These are phyloP conservation scores for Prunella fulvescens DNA, from an alignment of 2,113 vertebrate species.

Conservation along the genomic window DNA sequence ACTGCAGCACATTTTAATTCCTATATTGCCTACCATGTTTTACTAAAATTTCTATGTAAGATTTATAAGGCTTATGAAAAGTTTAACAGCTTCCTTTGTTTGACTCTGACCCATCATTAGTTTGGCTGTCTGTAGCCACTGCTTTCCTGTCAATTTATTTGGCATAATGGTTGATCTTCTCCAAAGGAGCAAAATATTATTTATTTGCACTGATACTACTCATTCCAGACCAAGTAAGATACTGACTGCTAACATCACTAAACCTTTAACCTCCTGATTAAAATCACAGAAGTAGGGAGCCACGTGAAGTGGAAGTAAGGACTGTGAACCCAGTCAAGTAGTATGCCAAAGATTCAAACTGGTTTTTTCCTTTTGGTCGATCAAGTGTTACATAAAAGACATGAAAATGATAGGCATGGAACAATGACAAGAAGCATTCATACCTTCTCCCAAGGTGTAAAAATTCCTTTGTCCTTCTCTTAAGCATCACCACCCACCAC, in stretches of 20 bases:
- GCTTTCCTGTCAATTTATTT: constrained; percentile 13
- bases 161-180: not conserved
- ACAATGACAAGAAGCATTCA: not conserved
- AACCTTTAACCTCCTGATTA: not conserved
- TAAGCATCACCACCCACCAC: not conserved
- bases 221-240: not conserved
- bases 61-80: constrained; percentile 38
- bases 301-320: not conserved
- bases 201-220: not conserved
- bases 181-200: not conserved
- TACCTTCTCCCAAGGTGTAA: not conserved
- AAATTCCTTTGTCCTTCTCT: not conserved
- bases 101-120: not conserved
- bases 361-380: not conserved
- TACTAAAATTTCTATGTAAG: constrained; percentile 16
- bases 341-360: not conserved
- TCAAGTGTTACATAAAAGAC: not conserved
- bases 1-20: not conserved
- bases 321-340: not conserved
- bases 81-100: not conserved
- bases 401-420: not conserved
- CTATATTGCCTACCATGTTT: not conserved
- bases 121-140: not conserved
- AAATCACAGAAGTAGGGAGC: not conserved
- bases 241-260: not conserved